Conservation (phyloP, 2,113 vertebrate species). For the Himantopus leucocephalus region DNA sequence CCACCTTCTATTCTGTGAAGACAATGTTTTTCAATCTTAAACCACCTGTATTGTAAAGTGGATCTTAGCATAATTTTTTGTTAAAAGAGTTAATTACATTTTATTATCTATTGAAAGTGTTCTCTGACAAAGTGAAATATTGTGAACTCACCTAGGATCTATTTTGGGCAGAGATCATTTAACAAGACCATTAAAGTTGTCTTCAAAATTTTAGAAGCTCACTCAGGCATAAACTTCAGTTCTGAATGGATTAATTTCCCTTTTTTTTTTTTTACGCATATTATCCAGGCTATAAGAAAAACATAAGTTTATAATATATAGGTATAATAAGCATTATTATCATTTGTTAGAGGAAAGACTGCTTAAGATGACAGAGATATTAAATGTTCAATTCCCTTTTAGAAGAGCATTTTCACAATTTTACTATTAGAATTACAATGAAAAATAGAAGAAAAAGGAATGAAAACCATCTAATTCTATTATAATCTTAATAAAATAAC, state of each 20-base stretch:
- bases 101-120: neutral
- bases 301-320: neutral
- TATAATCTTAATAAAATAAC: neutral
- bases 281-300: neutral
- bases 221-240: neutral
- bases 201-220: slow-evolving; percentile 35
- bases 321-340: neutral
- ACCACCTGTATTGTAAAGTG: neutral
- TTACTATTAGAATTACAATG: neutral
- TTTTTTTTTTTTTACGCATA: neutral
- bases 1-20: neutral
- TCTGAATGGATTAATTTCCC: neutral
- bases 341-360: neutral
- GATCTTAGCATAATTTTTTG: neutral
- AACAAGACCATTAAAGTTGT: neutral
- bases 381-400: neutral
- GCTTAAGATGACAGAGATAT: neutral
- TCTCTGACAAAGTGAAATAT: neutral
- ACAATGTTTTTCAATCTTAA: neutral
- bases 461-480: neutral
- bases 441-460: neutral
- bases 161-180: neutral
- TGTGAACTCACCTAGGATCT: neutral
- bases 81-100: neutral
- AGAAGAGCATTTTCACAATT: neutral